These are phyloP conservation scores for Dendrocincla fuliginosa DNA, from an alignment of 2,797 vertebrate species.

Conservation along the genomic window DNA sequence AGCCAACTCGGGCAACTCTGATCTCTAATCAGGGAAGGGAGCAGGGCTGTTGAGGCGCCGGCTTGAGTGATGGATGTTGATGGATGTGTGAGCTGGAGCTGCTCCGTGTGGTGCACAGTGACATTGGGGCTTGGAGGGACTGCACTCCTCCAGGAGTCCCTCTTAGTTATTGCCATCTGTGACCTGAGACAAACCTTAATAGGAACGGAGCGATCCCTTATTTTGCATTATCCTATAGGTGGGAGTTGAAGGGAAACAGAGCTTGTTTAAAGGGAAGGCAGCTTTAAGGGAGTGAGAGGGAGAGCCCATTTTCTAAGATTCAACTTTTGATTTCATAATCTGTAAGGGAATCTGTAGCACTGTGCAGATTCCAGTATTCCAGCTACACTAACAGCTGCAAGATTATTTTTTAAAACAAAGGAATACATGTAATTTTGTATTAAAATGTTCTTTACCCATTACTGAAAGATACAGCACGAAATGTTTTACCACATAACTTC, in stretches of 20 bases:
- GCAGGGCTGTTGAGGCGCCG: constrained; percentile 53
- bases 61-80: constrained; percentile 71
- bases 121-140: constrained; percentile 54
- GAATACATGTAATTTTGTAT: not conserved
- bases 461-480: not conserved
- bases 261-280: not conserved
- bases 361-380: constrained; percentile 10
- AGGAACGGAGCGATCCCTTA: not conserved
- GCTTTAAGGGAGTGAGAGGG: constrained; percentile 4
- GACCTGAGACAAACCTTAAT: not conserved
- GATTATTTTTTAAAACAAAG: constrained; percentile 10
- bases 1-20: constrained; percentile 78
- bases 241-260: constrained; percentile 13
- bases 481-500: constrained; percentile 14
- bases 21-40: constrained; percentile 80
- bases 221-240: not conserved
- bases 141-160: constrained; percentile 24
- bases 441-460: not conserved
- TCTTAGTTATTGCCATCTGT: constrained; percentile 67
- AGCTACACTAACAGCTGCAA: not conserved
- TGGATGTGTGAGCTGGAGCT: constrained; percentile 60
- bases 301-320: constrained; percentile 25
- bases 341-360: constrained; percentile 18
- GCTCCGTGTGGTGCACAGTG: constrained; percentile 9
- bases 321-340: constrained; percentile 34